These are phyloP conservation scores for Stenichneumon culpator DNA, from an alignment of 2,888 invertebrate species.

Conservation along the genomic window DNA sequence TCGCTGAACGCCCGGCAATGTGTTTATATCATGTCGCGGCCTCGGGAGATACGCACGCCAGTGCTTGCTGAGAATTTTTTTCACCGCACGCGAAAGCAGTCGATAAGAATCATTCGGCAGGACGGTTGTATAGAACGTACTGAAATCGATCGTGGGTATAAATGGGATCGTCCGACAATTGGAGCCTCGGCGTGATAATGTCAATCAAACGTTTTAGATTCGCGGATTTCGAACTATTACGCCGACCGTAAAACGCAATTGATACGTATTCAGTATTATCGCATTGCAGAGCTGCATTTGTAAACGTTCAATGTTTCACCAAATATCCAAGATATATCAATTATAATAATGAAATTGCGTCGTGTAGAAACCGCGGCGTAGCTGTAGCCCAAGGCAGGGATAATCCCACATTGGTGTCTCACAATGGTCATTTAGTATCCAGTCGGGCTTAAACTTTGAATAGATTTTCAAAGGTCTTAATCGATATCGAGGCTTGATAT, in stretches of 20 bases:
- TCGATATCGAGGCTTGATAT: neutral
- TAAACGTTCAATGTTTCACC: too few species aligned
- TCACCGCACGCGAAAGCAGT: neutral
- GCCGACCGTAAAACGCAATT: neutral
- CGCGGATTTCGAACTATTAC: neutral
- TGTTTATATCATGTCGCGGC: neutral
- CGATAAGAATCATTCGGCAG: slow-evolving; percentile 4
- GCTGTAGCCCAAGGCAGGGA: neutral
- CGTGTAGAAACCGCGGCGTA: too few species aligned
- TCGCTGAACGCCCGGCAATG: neutral
- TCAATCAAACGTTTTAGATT: slow-evolving; percentile 1
- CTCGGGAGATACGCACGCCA: neutral
- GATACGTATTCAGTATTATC: neutral
- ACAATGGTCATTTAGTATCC: too few species aligned
- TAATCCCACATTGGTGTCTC: neutral
- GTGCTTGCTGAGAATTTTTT: neutral
- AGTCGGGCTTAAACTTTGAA: neutral
- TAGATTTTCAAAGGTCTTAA: neutral
- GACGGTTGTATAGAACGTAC: neutral
- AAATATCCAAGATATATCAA: too few species aligned
- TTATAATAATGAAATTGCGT: too few species aligned
- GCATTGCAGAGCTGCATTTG: too few species aligned
- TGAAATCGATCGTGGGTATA: slow-evolving; percentile 20
- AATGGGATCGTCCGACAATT: slow-evolving; percentile 2
- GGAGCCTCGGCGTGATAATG: neutral